phyloP scores from a whole-genome alignment of 2,797 vertebrate species.

The Clamator glandarius region DNA sequence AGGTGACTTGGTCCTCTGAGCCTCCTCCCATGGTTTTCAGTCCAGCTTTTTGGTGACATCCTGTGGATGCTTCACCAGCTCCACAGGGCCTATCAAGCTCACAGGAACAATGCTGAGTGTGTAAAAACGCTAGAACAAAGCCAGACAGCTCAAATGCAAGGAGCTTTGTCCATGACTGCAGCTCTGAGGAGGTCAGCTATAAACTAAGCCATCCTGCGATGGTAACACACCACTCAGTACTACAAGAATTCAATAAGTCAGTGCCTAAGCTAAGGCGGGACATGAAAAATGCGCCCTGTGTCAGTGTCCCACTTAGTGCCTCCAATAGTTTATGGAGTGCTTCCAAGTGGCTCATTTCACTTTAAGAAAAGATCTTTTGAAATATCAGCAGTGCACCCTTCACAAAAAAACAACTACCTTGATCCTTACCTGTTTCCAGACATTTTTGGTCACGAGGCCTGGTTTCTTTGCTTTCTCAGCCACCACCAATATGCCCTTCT shows the following conservation, averaged over 20 bases:
- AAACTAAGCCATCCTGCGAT: not conserved
- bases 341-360: not conserved
- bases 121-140: constrained; percentile 83
- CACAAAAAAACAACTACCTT: no score
- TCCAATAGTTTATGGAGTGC: not conserved
- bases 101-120: constrained; percentile 89
- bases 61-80: constrained; percentile 88
- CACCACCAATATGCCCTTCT: no score
- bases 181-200: not conserved
- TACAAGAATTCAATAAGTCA: not conserved
- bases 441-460: no score
- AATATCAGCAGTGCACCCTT: not conserved
- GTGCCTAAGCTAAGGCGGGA: not conserved
- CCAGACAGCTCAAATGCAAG: not conserved
- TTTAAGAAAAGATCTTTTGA: not conserved
- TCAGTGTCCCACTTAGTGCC: not conserved
- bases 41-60: constrained; percentile 90
- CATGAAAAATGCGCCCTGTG: not conserved
- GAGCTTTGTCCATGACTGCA: not conserved
- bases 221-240: not conserved
- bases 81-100: constrained; percentile 82
- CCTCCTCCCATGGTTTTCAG: constrained; percentile 72
- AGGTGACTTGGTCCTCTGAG: not conserved
- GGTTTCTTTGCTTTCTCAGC: no score
- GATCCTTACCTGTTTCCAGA: no score